Conservation (phyloP, 2,888 invertebrate species). For the Platynereis dumerilii region DNA sequence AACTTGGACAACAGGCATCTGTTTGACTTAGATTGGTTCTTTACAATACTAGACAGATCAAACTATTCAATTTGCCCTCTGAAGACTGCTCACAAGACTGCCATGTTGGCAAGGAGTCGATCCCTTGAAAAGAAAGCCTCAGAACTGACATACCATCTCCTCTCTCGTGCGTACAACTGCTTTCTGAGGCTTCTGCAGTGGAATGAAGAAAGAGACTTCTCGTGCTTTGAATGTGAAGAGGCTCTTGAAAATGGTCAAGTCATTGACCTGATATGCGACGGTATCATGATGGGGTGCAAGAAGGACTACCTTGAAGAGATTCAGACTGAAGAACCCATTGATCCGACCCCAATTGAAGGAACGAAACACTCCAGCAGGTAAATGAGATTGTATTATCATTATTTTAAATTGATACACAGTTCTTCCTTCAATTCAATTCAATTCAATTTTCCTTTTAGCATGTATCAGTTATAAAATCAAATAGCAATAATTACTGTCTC, state of each 20-base stretch:
- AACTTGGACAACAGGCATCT: neutral
- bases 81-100: too few species aligned
- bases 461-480: too few species aligned
- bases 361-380: neutral
- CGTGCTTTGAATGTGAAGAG: neutral
- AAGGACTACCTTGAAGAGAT: neutral
- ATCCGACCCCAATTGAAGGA: neutral
- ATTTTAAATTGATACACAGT: neutral
- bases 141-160: neutral
- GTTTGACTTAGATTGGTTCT: neutral
- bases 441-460: too few species aligned
- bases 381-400: neutral
- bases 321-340: neutral
- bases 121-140: neutral
- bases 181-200: neutral
- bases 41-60: neutral
- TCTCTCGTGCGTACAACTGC: neutral
- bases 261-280: neutral
- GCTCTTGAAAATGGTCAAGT: neutral
- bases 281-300: conserved; percentile 1
- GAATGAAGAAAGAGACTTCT: neutral
- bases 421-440: too few species aligned
- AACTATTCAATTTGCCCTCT: too few species aligned
- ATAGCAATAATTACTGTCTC: too few species aligned
- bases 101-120: neutral